phyloP scores from a whole-genome alignment of 1,140 invertebrate genomes.

The Trinorchestia longiramus region DNA sequence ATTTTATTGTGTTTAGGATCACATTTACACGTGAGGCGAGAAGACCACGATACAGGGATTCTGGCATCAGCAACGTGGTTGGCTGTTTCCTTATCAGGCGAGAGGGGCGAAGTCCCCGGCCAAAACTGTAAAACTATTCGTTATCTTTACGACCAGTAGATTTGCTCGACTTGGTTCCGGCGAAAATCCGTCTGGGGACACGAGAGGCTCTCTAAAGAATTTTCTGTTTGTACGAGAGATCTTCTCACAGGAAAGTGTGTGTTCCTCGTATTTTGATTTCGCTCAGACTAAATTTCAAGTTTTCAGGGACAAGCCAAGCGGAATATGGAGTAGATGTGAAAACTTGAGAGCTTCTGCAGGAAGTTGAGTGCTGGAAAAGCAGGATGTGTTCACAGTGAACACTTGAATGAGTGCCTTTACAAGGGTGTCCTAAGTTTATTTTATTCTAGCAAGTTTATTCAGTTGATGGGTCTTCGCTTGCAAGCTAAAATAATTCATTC shows the following conservation, averaged over 20 bases:
- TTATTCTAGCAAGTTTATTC: not conserved
- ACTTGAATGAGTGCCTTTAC: not conserved
- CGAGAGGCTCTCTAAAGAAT: not conserved
- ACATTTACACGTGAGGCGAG: not conserved
- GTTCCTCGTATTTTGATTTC: not conserved
- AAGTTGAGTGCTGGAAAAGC: not conserved
- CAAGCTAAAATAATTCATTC: too few relatives aligned
- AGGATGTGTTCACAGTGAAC: not conserved
- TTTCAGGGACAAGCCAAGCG: not conserved
- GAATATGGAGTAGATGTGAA: not conserved
- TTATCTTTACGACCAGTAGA: conserved; percentile 36
- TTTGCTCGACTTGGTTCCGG: conserved; percentile 13
- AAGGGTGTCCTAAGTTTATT: not conserved
- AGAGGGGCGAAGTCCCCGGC: not conserved
- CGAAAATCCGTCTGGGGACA: conserved; percentile 1
- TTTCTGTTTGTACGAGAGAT: conserved; percentile 15
- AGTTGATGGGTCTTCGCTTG: too few relatives aligned
- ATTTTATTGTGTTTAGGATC: not conserved
- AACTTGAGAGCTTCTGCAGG: not conserved
- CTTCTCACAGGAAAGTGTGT: not conserved
- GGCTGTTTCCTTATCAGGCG: not conserved
- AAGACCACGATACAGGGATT: not conserved
- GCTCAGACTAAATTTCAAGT: not conserved
- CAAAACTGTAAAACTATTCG: conserved; percentile 38
- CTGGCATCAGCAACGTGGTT: not conserved